Evolutionary conservation across 1,140 invertebrate genomes (phyloP).

Genomic region (Zeugodacus cucurbitae): DNA sequence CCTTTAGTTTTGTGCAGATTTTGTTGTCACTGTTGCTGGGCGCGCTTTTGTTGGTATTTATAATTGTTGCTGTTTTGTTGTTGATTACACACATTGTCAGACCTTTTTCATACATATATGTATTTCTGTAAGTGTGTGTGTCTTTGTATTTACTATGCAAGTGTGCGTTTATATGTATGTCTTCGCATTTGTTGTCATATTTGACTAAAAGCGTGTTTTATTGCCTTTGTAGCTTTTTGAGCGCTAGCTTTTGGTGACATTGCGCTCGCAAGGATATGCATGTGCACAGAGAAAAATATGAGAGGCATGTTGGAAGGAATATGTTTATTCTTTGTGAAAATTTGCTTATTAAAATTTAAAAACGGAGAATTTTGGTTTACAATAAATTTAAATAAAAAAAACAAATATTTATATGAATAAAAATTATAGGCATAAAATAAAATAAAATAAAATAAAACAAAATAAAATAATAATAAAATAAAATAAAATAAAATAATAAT

Average conservation of each 20-base stretch:
- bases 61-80: slow-evolving; percentile 30
- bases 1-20: background rate
- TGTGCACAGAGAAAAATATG: background rate
- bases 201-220: background rate
- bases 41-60: slow-evolving; percentile 14
- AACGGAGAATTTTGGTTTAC: no score
- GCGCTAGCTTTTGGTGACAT: background rate
- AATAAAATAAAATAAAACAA: no score
- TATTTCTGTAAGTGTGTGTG: background rate
- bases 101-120: background rate
- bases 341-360: no score
- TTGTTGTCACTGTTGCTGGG: slow-evolving; percentile 35
- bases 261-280: background rate
- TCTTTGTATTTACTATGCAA: background rate
- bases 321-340: no score
- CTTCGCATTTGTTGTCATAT: background rate
- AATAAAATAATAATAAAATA: no score
- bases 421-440: no score
- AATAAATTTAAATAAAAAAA: no score
- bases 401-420: no score
- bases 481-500: no score
- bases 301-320: no score
- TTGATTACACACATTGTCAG: background rate
- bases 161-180: background rate
- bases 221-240: slow-evolving; percentile 3